These are phyloP conservation scores for Etheostoma spectabile DNA, from an alignment of 2,113 vertebrate species.

Conservation along the genomic window DNA sequence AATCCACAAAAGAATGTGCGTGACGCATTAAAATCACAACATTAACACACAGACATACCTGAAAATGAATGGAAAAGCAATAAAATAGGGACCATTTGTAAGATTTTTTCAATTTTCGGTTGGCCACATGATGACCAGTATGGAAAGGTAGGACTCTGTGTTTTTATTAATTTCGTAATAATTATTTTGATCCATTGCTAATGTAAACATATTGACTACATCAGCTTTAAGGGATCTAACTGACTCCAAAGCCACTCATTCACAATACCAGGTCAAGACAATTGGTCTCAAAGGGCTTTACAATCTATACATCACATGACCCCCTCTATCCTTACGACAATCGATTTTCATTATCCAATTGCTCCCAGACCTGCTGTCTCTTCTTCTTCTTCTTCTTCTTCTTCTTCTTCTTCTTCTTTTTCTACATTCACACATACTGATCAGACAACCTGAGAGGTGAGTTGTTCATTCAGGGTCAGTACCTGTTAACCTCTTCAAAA, in stretches of 20 bases:
- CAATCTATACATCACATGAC: too few species aligned
- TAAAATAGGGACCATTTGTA: constrained; percentile 36
- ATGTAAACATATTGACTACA: too few species aligned
- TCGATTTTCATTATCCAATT: too few species aligned
- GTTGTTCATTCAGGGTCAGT: constrained; percentile 21
- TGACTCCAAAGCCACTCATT: too few species aligned
- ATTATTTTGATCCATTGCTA: too few species aligned
- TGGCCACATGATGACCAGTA: constrained; percentile 23
- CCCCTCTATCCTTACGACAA: too few species aligned
- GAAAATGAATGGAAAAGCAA: constrained; percentile 64
- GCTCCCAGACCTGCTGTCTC: too few species aligned
- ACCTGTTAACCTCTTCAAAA: constrained; percentile 8
- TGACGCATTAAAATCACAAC: constrained; percentile 62
- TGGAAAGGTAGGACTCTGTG: constrained; percentile 21
- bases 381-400: constrained; percentile 7
- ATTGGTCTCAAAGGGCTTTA: too few species aligned
- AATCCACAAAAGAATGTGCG: constrained; percentile 60
- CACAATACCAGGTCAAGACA: too few species aligned
- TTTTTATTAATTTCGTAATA: constrained; percentile 17
- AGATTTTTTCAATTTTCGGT: constrained; percentile 55
- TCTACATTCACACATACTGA: background rate
- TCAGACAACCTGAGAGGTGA: background rate
- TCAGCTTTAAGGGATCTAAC: too few species aligned
- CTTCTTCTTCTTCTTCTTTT: background rate
- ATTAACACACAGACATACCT: constrained; percentile 61